Conservation (phyloP, 2,113 vertebrate species). For the Glareola pratincola region DNA sequence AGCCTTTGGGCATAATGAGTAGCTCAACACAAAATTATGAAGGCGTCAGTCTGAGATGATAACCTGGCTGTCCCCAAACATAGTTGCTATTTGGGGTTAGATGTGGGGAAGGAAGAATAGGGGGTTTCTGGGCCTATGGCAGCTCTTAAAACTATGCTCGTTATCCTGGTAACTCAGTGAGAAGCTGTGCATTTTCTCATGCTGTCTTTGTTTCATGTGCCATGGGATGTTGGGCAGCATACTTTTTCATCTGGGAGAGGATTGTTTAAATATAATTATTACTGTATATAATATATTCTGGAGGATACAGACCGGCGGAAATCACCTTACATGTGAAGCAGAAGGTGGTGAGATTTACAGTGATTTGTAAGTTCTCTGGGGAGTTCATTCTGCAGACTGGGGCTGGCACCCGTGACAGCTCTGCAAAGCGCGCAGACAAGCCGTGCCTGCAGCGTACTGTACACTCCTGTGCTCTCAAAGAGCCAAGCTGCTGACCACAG, state of each 20-base stretch:
- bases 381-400: neutral
- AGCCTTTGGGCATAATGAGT: neutral
- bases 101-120: neutral
- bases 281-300: neutral
- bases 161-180: neutral
- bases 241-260: neutral
- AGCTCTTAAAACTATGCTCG: neutral
- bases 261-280: neutral
- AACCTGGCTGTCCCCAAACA: neutral
- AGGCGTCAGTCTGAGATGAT: neutral
- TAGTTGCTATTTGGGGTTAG: neutral
- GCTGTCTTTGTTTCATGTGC: neutral
- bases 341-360: neutral
- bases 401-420: neutral
- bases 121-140: neutral
- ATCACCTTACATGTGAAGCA: neutral
- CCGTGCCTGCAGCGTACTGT: neutral
- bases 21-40: neutral
- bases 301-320: neutral
- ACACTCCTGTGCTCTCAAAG: neutral
- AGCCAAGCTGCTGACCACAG: neutral
- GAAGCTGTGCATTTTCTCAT: neutral
- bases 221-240: neutral
- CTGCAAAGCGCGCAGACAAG: neutral
- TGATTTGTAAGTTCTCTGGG: neutral